Evolutionary conservation across 2,113 vertebrate genomes (phyloP).

Genomic region (Mandrillus leucophaeus): DNA sequence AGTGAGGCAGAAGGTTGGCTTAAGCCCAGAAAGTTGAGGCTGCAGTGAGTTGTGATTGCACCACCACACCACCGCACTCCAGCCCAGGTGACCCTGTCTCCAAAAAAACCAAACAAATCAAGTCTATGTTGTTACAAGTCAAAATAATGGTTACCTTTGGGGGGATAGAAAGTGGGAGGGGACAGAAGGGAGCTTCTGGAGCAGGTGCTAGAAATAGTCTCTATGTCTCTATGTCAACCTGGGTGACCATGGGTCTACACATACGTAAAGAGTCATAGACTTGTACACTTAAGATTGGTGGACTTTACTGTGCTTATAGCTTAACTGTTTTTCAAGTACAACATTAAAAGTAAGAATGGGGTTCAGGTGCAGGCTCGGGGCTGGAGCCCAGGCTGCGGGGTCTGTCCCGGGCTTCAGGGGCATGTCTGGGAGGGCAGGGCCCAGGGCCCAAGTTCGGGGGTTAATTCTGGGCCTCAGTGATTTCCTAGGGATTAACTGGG

Average conservation of each 20-base stretch:
- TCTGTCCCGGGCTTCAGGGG: accelerated
- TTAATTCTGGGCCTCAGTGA: accelerated
- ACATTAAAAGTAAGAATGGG: background rate
- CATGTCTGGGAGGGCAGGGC: background rate
- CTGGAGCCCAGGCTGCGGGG: accelerated
- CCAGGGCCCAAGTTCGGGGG: background rate
- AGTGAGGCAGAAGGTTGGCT: background rate
- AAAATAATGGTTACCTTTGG: background rate
- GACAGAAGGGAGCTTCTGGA: background rate
- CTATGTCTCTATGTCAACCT: background rate
- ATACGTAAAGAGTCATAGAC: background rate
- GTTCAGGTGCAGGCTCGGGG: slow-evolving; percentile 63
- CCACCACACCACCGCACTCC: background rate
- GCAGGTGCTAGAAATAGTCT: background rate
- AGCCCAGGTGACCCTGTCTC: background rate
- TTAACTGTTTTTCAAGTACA: background rate
- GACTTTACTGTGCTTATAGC: background rate
- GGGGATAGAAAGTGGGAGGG: background rate
- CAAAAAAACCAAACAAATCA: background rate
- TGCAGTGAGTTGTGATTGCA: background rate
- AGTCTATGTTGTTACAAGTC: background rate
- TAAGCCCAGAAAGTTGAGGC: background rate
- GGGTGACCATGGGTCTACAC: background rate
- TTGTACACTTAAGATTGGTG: background rate
- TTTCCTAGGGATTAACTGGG: background rate